Conservation (phyloP, 1,140 invertebrate genomes). For the Mactra quadrangularis region DNA sequence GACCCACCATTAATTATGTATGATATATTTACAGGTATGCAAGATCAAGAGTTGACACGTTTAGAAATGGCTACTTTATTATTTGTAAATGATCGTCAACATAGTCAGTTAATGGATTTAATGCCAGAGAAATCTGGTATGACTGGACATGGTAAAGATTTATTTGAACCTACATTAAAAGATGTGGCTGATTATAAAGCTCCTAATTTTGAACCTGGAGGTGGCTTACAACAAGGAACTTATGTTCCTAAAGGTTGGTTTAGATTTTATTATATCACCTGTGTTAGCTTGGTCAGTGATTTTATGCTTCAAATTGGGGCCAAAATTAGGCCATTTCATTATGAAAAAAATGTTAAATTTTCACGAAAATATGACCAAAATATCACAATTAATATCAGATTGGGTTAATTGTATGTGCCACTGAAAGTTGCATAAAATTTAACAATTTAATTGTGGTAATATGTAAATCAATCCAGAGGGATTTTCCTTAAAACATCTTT, state of each 20-base stretch:
- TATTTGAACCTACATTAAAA: constrained; percentile 88
- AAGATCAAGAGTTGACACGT: constrained; percentile 89
- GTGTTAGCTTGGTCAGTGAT: no score
- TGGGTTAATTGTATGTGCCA: neutral
- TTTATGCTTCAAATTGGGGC: no score
- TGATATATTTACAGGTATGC: constrained; percentile 87
- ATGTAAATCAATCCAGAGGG: no score
- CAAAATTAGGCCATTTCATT: no score
- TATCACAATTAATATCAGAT: neutral
- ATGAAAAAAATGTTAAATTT: no score
- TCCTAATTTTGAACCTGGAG: constrained; percentile 91
- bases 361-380: neutral
- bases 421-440: no score
- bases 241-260: constrained; percentile 91
- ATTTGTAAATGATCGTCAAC: constrained; percentile 96
- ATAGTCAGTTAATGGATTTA: constrained; percentile 96
- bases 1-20: no score
- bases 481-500: no score
- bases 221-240: constrained; percentile 95
- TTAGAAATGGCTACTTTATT: constrained; percentile 96
- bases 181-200: constrained; percentile 91
- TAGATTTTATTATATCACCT: neutral
- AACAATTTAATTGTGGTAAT: no score
- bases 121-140: constrained; percentile 98
- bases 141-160: constrained; percentile 91